Evolutionary conservation across 2,113 vertebrate species (phyloP), one percentile per base, ranked within the genome.

Genomic region (Planiliza haematocheilus): DNA sequence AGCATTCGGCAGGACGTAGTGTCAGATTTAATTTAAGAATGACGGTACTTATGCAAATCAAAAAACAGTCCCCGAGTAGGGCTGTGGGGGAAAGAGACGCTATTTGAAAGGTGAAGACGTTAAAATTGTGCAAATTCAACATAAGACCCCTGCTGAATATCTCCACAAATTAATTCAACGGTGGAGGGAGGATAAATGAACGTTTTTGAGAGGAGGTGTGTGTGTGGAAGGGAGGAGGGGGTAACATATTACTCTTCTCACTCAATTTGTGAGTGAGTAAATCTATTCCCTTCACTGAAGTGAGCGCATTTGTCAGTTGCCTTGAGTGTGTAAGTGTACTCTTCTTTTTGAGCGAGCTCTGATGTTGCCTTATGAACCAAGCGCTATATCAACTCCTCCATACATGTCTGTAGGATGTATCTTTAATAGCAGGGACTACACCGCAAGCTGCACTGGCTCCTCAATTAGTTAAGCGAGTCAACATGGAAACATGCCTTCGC

Each of bases 401-500:
- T 45, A 59, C 21, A 48, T 8, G 1, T 36, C 21, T 46, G 11
- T 58, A 79, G 58, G 64, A 71, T 49, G 38, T 17, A 21, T 38
- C 39, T 74, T 52, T 57, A 51, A 71, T 59, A 74, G 48, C 63
- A 20, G 13, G 0, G 2, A 56, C 51, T 56, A 5, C n/a, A 67
- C 65, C 4, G 21, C 58, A 39, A 73, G 71, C 57, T 52, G 41
- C 63, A 38, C 21, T 65, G 58, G 49, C 62, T 65, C 74, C 52
- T 79, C 60, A 68, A 62, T 70, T 71, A 68, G 59, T 70, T 71
- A 73, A 53, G 24, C 10, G 43, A 74, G 49, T 72, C 77, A 87
- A 86, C 73, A 74, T 14, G 39, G 45, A 84, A 86, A 86, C 55
- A 83, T 51, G 77, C 41, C 74, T 74, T 57, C 18, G 34, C 76